Percentiles rank a stretch among this genome's conserved stretches.
phyloP scores from a whole-genome alignment of 2,113 vertebrate species.

The Ochotona princeps region DNA sequence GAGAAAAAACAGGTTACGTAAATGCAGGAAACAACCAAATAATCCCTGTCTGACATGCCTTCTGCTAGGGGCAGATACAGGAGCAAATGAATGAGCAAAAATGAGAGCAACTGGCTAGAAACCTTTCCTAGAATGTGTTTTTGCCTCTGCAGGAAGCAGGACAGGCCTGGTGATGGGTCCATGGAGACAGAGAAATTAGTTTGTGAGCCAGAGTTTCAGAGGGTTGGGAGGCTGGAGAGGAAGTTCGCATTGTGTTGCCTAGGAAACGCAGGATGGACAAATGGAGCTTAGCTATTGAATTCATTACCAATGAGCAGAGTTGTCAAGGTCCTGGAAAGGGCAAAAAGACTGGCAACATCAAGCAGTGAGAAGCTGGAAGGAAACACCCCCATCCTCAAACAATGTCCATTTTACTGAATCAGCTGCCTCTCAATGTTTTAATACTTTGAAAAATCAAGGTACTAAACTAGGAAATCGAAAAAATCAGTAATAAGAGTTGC shows the following conservation, averaged over 20 bases:
- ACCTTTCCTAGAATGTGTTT: too few relatives aligned
- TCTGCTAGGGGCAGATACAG: not conserved
- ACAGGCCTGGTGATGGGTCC: not conserved
- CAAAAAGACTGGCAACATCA: not conserved
- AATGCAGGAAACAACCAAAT: not conserved
- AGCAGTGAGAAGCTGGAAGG: not conserved
- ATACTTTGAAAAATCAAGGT: not conserved
- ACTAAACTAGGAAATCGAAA: not conserved
- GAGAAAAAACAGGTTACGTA: not conserved
- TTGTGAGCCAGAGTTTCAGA: not conserved
- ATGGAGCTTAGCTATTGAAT: not conserved
- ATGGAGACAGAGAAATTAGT: not conserved
- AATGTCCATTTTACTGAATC: not conserved
- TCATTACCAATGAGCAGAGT: not conserved
- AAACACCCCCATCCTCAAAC: not conserved
- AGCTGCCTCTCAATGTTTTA: not conserved
- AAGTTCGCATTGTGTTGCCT: constrained; percentile 9
- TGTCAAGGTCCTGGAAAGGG: not conserved
- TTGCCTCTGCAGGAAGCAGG: not conserved
- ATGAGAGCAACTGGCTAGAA: not conserved
- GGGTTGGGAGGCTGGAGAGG: not conserved
- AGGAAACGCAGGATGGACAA: constrained; percentile 6
- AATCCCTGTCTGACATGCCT: not conserved
- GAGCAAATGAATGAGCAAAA: not conserved
- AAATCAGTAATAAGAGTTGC: not conserved